phyloP scores from a whole-genome alignment of 2,113 vertebrate species.

The Parus major region DNA sequence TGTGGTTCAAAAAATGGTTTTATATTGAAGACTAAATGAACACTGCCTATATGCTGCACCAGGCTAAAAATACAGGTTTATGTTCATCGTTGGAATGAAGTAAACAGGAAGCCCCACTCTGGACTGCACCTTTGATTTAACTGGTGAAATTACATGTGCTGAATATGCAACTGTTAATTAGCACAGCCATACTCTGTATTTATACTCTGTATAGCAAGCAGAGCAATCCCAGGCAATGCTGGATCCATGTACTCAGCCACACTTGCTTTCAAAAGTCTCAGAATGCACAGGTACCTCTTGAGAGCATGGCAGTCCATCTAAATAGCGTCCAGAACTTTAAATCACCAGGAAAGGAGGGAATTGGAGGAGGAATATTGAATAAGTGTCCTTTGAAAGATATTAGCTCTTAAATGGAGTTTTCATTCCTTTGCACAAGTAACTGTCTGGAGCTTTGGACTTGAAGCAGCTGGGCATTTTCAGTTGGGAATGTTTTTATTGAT shows the following conservation, averaged over 20 bases:
- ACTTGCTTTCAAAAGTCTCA: conserved; percentile 33
- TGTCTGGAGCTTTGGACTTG: conserved; percentile 1
- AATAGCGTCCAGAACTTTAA: neutral
- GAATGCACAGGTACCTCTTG: conserved; percentile 18
- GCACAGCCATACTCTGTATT: conserved; percentile 55
- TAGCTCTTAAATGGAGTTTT: neutral
- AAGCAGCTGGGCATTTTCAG: conserved; percentile 13
- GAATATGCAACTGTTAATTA: conserved; percentile 44
- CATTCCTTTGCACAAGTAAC: conserved; percentile 61
- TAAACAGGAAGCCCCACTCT: neutral
- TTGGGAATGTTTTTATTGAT: neutral
- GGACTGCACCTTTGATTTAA: neutral
- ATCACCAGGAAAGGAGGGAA: neutral
- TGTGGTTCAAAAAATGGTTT: conserved; percentile 12
- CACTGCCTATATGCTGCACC: conserved; percentile 49
- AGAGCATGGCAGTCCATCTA: neutral
- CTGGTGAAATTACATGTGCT: neutral
- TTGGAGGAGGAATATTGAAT: neutral
- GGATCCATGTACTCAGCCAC: neutral
- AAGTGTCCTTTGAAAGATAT: conserved; percentile 60
- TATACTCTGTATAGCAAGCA: conserved; percentile 40
- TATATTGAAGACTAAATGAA: conserved; percentile 10
- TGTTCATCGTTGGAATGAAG: neutral
- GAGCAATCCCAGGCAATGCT: conserved; percentile 8
- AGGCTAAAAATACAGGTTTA: conserved; percentile 2